Evolutionary conservation across 2,113 vertebrate species (phyloP).

Genomic region (Synchiropus splendidus): DNA sequence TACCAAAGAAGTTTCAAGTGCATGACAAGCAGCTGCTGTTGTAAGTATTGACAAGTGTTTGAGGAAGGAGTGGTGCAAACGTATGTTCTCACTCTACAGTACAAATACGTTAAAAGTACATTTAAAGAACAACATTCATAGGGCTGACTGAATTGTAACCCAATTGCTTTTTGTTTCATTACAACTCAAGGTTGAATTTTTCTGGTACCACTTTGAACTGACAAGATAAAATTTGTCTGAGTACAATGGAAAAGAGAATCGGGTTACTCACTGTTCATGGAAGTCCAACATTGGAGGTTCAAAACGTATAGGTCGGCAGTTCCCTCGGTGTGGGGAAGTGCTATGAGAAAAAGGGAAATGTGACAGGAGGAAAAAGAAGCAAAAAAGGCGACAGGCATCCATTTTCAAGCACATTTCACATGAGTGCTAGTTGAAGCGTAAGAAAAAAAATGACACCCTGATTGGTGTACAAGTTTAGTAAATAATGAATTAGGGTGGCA

Average conservation of each 20-base stretch:
- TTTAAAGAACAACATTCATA: too few relatives aligned
- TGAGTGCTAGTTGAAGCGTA: slow-evolving; percentile 9
- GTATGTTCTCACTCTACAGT: too few relatives aligned
- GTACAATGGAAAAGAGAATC: background rate
- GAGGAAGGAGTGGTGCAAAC: too few relatives aligned
- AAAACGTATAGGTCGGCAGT: slow-evolving; percentile 91
- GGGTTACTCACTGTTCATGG: slow-evolving; percentile 87
- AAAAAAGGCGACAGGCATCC: slow-evolving; percentile 7
- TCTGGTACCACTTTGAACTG: too few relatives aligned
- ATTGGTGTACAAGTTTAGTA: background rate
- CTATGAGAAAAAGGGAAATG: slow-evolving; percentile 65
- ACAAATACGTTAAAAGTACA: too few relatives aligned
- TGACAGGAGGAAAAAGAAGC: slow-evolving; percentile 32
- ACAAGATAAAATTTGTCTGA: background rate
- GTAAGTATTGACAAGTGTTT: too few relatives aligned
- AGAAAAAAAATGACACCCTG: background rate
- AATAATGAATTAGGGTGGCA: slow-evolving; percentile 1
- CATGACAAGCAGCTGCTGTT: too few relatives aligned
- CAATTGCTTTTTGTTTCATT: too few relatives aligned
- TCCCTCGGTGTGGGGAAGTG: slow-evolving; percentile 84
- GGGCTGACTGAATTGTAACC: too few relatives aligned
- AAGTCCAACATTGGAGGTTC: slow-evolving; percentile 99
- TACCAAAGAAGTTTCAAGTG: too few relatives aligned
- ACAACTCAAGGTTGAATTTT: too few relatives aligned
- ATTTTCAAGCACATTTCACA: slow-evolving; percentile 24